Evolutionary conservation across 1,140 invertebrate genomes (phyloP).

Genomic region (Araneus ventricosus): DNA sequence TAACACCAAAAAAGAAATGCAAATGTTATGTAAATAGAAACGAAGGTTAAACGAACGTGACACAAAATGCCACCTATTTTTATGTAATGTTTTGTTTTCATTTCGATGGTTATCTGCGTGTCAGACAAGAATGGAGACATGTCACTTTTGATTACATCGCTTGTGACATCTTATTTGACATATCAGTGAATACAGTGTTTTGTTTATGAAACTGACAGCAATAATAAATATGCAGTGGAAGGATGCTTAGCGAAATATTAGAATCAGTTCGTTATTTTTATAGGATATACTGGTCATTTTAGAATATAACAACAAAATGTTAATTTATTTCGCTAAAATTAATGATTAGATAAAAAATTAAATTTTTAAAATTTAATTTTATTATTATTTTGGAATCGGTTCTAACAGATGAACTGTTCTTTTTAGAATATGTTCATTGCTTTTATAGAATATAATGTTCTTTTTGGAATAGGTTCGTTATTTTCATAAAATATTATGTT

Average conservation of each 20-base stretch:
- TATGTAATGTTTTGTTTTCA: not conserved
- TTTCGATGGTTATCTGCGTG: not conserved
- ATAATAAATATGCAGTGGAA: not conserved
- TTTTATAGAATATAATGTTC: too few species aligned
- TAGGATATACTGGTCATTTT: too few species aligned
- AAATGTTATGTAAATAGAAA: not conserved
- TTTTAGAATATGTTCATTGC: too few species aligned
- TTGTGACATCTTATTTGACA: not conserved
- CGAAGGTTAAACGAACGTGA: slow-evolving; percentile 17
- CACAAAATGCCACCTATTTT: not conserved
- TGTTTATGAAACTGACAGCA: not conserved
- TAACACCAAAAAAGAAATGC: not conserved
- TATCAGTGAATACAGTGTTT: not conserved
- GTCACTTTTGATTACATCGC: not conserved
- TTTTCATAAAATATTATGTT: too few species aligned
- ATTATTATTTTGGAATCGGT: too few species aligned
- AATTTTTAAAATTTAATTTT: too few species aligned
- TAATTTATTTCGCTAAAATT: too few species aligned
- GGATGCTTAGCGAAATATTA: not conserved
- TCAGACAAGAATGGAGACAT: not conserved
- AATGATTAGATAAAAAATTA: too few species aligned
- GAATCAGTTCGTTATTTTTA: too few species aligned
- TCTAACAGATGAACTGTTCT: too few species aligned
- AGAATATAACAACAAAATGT: too few species aligned
- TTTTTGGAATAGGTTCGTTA: too few species aligned